phyloP scores from a whole-genome alignment of 2,888 invertebrate species.

The Hyposoter dolosus region DNA sequence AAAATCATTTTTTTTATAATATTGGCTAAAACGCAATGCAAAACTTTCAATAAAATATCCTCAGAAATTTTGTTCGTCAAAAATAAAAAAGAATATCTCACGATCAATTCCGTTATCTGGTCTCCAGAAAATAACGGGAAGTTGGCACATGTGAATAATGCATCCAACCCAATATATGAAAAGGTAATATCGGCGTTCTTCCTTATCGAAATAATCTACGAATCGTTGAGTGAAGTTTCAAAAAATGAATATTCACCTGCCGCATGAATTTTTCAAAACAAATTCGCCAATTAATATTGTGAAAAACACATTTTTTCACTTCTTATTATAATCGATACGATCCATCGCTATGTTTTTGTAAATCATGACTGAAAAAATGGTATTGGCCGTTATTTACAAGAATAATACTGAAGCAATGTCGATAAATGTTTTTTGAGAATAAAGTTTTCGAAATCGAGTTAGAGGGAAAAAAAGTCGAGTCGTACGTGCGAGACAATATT shows the following conservation, averaged over 20 bases:
- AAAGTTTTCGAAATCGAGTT: not conserved
- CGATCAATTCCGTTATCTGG: not conserved
- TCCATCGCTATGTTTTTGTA: not conserved
- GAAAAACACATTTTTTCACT: not conserved
- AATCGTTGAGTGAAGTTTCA: not conserved
- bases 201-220: not conserved
- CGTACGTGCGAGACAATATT: conserved; percentile 4
- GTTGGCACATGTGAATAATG: not conserved
- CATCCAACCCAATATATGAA: not conserved
- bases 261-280: not conserved
- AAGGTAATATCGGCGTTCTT: not conserved
- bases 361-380: too few relatives aligned
- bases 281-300: not conserved
- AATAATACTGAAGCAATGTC: too few relatives aligned
- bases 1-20: not conserved
- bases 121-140: not conserved
- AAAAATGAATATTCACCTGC: not conserved
- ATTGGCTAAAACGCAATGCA: not conserved
- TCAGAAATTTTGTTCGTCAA: not conserved
- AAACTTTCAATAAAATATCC: not conserved
- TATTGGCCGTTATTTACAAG: too few relatives aligned
- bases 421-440: too few relatives aligned
- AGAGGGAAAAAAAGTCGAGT: not conserved
- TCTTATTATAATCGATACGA: not conserved
- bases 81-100: not conserved